Conservation (phyloP, 23 tunicate species). For the Botrylloides violaceus region DNA sequence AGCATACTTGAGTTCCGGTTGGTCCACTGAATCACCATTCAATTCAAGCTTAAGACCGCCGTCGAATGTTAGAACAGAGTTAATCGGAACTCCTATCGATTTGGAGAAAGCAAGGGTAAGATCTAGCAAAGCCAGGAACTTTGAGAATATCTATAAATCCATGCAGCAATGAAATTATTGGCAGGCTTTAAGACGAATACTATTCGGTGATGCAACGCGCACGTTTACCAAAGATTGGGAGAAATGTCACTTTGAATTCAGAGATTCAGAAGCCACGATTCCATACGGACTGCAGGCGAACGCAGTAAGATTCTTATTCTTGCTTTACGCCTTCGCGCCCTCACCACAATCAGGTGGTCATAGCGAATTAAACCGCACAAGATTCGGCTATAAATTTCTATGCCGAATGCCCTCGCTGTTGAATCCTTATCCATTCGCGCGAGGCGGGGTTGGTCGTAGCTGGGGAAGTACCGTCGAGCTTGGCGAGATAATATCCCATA, state of each 20-base stretch:
- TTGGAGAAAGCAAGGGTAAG: background rate
- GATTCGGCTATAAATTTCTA: no score
- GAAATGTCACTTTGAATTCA: slow-evolving; percentile 51
- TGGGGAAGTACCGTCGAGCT: no score
- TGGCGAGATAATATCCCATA: no score
- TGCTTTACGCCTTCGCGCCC: no score
- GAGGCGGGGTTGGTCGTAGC: no score
- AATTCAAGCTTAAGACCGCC: background rate
- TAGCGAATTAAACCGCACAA: no score
- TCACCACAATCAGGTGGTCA: no score
- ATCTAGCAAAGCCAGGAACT: background rate
- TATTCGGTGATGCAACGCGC: slow-evolving; percentile 57
- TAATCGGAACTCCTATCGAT: background rate
- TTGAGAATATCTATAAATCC: background rate
- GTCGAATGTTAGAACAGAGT: background rate
- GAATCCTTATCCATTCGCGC: no score
- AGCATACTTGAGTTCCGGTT: background rate
- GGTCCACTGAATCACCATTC: background rate
- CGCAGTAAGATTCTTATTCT: no score
- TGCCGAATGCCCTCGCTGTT: no score
- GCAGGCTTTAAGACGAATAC: slow-evolving; percentile 31
- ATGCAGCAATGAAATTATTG: background rate
- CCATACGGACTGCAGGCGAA: slow-evolving; percentile 72
- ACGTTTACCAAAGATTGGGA: slow-evolving; percentile 79
- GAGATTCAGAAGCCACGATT: slow-evolving; percentile 47